These are phyloP conservation scores for Dromas ardeola DNA, from an alignment of 2,113 vertebrate genomes.

Conservation along the genomic window DNA sequence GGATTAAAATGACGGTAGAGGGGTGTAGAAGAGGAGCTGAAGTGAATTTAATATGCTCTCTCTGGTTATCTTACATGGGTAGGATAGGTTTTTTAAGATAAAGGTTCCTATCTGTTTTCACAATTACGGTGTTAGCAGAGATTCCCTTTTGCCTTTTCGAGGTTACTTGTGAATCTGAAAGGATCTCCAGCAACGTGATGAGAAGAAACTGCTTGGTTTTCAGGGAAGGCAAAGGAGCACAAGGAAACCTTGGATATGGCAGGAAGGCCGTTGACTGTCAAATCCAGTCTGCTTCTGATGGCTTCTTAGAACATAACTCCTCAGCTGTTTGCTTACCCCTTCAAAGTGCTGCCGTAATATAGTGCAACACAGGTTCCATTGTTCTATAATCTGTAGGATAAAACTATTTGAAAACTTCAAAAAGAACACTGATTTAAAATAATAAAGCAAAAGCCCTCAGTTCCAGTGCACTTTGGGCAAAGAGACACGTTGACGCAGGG, in stretches of 20 bases:
- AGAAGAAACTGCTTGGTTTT: not conserved
- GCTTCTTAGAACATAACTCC: not conserved
- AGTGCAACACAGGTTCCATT: conserved; percentile 55
- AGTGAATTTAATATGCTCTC: not conserved
- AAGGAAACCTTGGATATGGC: not conserved
- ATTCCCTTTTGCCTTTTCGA: not conserved
- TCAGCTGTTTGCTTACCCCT: conserved; percentile 25
- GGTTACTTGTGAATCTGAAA: not conserved
- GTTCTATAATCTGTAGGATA: conserved; percentile 52
- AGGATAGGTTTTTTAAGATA: not conserved
- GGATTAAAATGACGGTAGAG: not conserved
- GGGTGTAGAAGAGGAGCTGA: not conserved
- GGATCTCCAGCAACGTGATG: not conserved
- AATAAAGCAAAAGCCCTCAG: conserved; percentile 7
- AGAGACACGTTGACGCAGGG: not conserved
- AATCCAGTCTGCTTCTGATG: not conserved
- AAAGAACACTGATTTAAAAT: conserved; percentile 21
- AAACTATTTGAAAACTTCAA: conserved; percentile 59
- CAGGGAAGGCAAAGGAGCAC: not conserved
- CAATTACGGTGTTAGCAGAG: not conserved
- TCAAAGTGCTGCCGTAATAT: conserved; percentile 27
- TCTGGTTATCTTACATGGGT: not conserved
- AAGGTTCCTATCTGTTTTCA: not conserved
- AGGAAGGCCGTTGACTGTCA: not conserved
- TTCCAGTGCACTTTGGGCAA: not conserved